These are phyloP conservation scores for Drosophila anomalata DNA, from an alignment of 2,888 invertebrate genomes.

Conservation along the genomic window DNA sequence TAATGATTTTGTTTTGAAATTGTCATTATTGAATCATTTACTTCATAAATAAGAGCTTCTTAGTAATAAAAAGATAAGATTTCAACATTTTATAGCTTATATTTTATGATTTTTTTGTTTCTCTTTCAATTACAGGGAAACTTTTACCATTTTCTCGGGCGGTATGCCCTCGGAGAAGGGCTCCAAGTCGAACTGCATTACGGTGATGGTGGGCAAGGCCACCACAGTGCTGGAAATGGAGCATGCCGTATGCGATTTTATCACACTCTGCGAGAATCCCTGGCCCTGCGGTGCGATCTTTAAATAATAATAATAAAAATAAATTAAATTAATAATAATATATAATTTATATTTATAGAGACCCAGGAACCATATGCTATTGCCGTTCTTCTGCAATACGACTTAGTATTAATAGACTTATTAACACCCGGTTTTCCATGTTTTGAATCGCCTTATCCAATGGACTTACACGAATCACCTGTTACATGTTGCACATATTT, in stretches of 20 bases:
- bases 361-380: constrained; percentile 99
- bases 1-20: constrained; percentile 4
- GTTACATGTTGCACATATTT: constrained; percentile 98
- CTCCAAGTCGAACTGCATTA: constrained; percentile 95
- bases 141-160: constrained; percentile 98
- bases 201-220: constrained; percentile 97
- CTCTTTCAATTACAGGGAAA: constrained; percentile 87
- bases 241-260: constrained; percentile 98
- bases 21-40: background rate
- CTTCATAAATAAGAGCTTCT: background rate
- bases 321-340: background rate
- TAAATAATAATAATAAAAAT: background rate
- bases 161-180: constrained; percentile 96
- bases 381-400: constrained; percentile 98
- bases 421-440: constrained; percentile 98
- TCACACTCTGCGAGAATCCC: constrained; percentile 97
- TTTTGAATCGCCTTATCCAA: constrained; percentile 99
- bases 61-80: constrained; percentile 2
- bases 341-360: constrained; percentile 86
- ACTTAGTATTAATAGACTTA: constrained; percentile 98
- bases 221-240: constrained; percentile 99
- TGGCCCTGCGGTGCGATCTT: constrained; percentile 91
- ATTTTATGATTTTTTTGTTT: background rate
- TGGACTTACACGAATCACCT: constrained; percentile 99
- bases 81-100: too few species aligned